phyloP scores from a whole-genome alignment of 2,797 vertebrate species.

The Spinibarbus caldwelli region DNA sequence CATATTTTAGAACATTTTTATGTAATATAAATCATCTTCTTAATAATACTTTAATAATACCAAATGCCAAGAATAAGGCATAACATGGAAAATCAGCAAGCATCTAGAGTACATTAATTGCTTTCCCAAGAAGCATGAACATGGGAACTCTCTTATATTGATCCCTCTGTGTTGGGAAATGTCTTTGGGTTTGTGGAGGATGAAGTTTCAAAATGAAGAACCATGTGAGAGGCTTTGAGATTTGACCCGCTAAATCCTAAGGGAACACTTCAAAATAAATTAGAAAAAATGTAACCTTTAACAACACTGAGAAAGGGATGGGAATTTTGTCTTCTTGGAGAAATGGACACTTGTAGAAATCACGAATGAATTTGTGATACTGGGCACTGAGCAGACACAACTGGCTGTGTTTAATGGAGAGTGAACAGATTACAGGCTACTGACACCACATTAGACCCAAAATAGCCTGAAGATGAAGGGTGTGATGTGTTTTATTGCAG shows the following conservation, averaged over 20 bases:
- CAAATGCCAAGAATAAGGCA: not conserved
- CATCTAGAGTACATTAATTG: not conserved
- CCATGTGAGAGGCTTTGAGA: not conserved
- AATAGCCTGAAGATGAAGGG: not conserved
- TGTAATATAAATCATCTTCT: not conserved
- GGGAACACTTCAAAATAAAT: not conserved
- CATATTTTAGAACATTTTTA: not conserved
- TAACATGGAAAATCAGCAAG: not conserved
- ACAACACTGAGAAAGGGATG: not conserved
- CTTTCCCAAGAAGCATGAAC: not conserved
- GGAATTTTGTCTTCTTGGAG: not conserved
- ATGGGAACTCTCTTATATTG: not conserved
- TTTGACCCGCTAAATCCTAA: not conserved
- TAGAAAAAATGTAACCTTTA: not conserved
- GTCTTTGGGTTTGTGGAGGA: not conserved
- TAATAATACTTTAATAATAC: not conserved
- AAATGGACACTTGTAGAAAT: not conserved
- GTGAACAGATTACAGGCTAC: constrained; percentile 5
- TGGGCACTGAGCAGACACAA: not conserved
- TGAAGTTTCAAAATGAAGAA: not conserved
- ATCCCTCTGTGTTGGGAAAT: not conserved
- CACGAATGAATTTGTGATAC: not conserved
- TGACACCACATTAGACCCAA: not conserved
- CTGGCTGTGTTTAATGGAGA: not conserved
- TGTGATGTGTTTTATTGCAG: not conserved